Base-by-base conservation (phyloP, 2,797 vertebrate species). In the Paramormyrops hopkinsi region DNA sequence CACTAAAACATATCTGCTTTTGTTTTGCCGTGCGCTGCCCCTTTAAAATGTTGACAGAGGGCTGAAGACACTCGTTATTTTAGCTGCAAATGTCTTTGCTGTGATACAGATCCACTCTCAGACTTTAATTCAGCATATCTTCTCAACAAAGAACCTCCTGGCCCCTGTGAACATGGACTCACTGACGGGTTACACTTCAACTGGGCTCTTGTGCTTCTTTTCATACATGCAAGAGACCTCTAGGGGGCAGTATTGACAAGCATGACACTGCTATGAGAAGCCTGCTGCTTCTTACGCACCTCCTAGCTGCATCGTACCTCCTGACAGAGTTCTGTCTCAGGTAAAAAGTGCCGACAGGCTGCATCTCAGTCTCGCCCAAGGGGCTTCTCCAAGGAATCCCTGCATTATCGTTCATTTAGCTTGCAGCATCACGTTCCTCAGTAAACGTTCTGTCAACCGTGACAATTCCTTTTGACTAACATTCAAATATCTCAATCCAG, bases 191-290 rank as follows among this genome's bases (percentile, higher is more conserved):
- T 14, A 6, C 22, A 37, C 69, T 73, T 37, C 14, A 41, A 19
- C 69, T 76, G 69, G 12, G 29, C 4, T 5, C 22, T 19, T 76
- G 33, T 12, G 11, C 6, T 22, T 25, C 6, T 48, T 83, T 83
- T 46, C 76, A 83, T 76, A 83, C 41, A 83, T 48, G 79, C 17
- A 6, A n/a, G 2, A 83, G 79, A 83, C 37, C 79, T 83, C 41
- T 83, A 50, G 79, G 79, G 79, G 79, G 79, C 79, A 83, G 79
- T 11, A 11, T 83, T 83, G 79, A n/a, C 44, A 83, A 50, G n/a
- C 12, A n/a, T 44, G 76, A 82, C 76, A n/a, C 29, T 82, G 33
- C 76, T 82, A 9, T 41, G 41, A 19, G 14, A 82, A 0, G 11
- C 9, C 62, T 69, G 11, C 8, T 0, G 9, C 11, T 25, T 69